Conservation (phyloP, 1,140 invertebrate genomes). For the Aphis craccivora region DNA sequence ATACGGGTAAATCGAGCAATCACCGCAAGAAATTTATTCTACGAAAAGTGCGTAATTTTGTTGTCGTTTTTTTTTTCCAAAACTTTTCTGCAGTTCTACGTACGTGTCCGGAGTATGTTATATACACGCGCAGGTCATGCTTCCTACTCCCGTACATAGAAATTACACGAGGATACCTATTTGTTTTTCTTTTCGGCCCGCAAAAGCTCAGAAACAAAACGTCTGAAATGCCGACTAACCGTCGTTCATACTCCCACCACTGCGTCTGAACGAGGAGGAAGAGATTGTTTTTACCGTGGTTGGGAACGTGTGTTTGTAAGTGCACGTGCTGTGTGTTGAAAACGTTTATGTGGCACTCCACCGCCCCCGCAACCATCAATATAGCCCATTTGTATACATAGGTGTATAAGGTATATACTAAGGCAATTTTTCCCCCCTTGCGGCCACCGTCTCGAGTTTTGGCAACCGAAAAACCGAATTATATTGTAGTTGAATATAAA, state of each 20-base stretch:
- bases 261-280: background rate
- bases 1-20: background rate
- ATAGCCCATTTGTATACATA: background rate
- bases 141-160: background rate
- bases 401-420: background rate
- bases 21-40: background rate
- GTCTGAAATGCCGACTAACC: background rate
- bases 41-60: background rate
- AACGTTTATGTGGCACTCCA: background rate
- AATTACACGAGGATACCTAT: background rate
- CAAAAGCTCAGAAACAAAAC: background rate
- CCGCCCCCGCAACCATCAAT: background rate
- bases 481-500: constrained; percentile 46
- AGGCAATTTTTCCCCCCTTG: background rate
- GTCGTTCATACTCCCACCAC: background rate
- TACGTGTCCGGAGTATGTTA: background rate
- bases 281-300: background rate
- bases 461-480: constrained; percentile 47
- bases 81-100: background rate
- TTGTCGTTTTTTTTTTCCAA: background rate
- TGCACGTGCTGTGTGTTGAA: background rate
- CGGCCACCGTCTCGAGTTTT: background rate
- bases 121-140: background rate
- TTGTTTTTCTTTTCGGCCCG: constrained; percentile 11
- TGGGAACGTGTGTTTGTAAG: background rate